A percentile compares a stretch with the other conserved stretches of the same genome.
phyloP scores from a whole-genome alignment of 2,888 invertebrate species.

The Nomada flava region DNA sequence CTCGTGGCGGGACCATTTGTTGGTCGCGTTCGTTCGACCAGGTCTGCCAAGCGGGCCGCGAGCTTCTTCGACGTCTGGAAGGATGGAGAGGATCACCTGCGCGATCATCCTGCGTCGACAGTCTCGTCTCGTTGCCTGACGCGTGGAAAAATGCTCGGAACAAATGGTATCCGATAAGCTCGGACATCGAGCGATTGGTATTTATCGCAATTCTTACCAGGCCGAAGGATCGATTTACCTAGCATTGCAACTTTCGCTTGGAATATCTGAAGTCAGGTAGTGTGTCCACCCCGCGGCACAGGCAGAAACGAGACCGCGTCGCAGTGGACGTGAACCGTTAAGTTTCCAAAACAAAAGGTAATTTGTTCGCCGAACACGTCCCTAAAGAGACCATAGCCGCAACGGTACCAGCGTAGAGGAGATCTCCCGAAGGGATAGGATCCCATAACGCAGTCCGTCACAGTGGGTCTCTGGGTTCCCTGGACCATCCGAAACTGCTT shows the following conservation, averaged over 20 bases:
- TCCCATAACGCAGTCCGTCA: constrained; percentile 71
- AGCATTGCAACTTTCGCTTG: neutral
- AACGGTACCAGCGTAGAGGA: constrained; percentile 72
- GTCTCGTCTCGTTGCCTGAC: constrained; percentile 42
- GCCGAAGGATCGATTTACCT: no score
- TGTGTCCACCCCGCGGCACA: neutral
- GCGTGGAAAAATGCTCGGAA: constrained; percentile 57
- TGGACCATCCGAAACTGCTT: constrained; percentile 74
- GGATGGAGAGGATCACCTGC: constrained; percentile 63
- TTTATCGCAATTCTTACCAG: no score
- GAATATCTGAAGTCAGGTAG: neutral
- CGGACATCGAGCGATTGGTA: neutral
- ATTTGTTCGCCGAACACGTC: constrained; percentile 82
- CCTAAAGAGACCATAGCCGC: constrained; percentile 73
- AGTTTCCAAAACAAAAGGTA: constrained; percentile 79
- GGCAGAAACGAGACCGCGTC: neutral
- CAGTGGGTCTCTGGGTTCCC: constrained; percentile 73
- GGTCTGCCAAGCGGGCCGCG: constrained; percentile 65
- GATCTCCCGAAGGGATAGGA: constrained; percentile 71
- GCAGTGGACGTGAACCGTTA: constrained; percentile 67
- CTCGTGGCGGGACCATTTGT: constrained; percentile 81
- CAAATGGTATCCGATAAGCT: constrained; percentile 64
- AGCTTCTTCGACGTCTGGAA: constrained; percentile 62
- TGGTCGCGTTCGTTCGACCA: constrained; percentile 77
- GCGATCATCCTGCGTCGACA: constrained; percentile 63